Conservation (phyloP, 2,113 vertebrate genomes). For the Xenopus laevis region DNA sequence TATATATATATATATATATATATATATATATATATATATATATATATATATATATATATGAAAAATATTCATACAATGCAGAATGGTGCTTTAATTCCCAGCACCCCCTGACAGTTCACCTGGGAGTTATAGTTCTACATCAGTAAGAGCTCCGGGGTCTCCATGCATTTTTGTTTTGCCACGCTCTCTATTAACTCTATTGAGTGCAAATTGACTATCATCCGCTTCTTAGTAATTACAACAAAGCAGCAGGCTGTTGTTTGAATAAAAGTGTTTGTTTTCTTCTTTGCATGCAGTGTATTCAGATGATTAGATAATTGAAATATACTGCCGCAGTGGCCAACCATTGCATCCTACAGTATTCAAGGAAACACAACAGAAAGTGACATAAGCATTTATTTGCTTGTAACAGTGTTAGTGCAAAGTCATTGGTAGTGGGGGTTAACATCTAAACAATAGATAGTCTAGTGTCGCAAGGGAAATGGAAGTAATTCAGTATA, state of each 20-base stretch:
- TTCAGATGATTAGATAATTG: slow-evolving; percentile 16
- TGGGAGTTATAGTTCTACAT: not conserved
- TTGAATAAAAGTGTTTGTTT: slow-evolving; percentile 16
- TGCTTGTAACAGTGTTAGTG: not conserved
- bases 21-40: too few species aligned
- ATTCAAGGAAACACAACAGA: not conserved
- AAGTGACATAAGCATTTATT: not conserved
- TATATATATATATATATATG: too few species aligned
- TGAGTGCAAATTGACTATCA: not conserved
- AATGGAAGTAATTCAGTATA: too few species aligned
- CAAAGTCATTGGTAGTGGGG: too few species aligned
- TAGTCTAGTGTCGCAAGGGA: too few species aligned
- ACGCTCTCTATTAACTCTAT: not conserved
- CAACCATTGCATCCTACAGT: not conserved
- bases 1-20: too few species aligned
- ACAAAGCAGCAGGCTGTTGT: slow-evolving; percentile 3
- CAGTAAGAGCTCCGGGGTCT: not conserved
- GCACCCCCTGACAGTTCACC: too few species aligned
- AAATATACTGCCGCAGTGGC: not conserved
- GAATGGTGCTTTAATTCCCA: too few species aligned
- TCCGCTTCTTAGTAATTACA: slow-evolving; percentile 4
- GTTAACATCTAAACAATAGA: too few species aligned
- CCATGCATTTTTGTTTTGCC: not conserved
- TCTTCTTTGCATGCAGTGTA: not conserved
- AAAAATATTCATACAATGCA: too few species aligned